Conservation (phyloP, 2,888 invertebrate genomes). For the Coelopa pilipes region DNA sequence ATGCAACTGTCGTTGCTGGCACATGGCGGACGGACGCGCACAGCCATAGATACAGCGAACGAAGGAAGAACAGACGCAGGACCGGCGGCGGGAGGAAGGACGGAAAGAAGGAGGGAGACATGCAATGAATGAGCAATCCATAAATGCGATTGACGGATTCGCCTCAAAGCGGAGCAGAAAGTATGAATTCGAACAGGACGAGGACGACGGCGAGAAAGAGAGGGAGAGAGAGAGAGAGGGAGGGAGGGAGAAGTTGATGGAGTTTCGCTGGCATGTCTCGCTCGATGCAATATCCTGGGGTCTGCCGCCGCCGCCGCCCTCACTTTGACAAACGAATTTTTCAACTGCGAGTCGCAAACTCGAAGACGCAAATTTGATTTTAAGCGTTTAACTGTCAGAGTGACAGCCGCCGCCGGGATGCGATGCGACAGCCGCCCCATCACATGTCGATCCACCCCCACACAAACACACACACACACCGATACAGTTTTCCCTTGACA, state of each 20-base stretch:
- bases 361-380: slow-evolving; percentile 41
- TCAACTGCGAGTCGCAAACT: slow-evolving; percentile 33
- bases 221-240: too few species aligned
- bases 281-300: background rate
- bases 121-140: slow-evolving; percentile 10
- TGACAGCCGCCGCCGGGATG: slow-evolving; percentile 30
- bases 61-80: too few species aligned
- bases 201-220: background rate
- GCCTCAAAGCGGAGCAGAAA: background rate
- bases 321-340: slow-evolving; percentile 34
- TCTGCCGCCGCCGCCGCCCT: background rate
- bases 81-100: too few species aligned
- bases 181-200: background rate
- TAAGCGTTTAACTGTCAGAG: slow-evolving; percentile 40
- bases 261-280: background rate
- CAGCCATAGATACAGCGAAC: too few species aligned
- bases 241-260: too few species aligned
- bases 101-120: too few species aligned
- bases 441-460: background rate
- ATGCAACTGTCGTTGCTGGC: too few species aligned
- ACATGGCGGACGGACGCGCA: background rate
- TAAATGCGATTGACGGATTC: slow-evolving; percentile 15
- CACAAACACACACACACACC: too few species aligned
- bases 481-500: too few species aligned
- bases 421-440: slow-evolving; percentile 28